Evolutionary conservation across 1,140 invertebrate genomes (phyloP).

Genomic region (Atta texana): DNA sequence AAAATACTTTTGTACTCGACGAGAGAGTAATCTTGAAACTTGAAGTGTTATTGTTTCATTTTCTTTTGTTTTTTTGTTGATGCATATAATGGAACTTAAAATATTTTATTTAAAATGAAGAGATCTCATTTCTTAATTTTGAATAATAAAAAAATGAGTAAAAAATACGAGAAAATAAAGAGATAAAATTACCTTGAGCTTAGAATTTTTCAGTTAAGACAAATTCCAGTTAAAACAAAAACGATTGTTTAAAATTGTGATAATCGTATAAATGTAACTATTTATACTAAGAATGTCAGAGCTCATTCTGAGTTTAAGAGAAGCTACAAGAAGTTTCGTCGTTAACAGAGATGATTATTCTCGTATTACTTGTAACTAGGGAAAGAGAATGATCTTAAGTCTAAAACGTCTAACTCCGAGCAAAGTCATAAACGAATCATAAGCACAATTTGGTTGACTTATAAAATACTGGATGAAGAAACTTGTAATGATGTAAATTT

Average conservation of each 20-base stretch:
- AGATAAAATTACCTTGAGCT: not conserved
- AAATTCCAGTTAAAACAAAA: not conserved
- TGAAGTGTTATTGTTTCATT: not conserved
- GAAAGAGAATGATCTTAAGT: conserved; percentile 8
- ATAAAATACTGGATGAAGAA: conserved; percentile 24
- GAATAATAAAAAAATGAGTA: not conserved
- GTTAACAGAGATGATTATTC: conserved; percentile 71
- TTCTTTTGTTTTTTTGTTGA: not conserved
- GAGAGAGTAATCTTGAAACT: not conserved
- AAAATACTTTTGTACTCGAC: not conserved
- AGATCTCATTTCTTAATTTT: not conserved
- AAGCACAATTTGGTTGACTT: conserved; percentile 40
- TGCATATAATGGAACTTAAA: not conserved
- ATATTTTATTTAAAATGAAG: not conserved
- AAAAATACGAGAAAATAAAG: not conserved
- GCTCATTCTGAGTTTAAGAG: conserved; percentile 47
- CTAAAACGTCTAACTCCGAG: conserved; percentile 21
- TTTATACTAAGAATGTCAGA: conserved; percentile 30
- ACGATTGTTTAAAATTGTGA: not conserved
- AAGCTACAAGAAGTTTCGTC: conserved; percentile 68
- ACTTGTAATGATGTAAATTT: conserved; percentile 21
- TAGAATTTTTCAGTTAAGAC: not conserved
- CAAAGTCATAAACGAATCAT: conserved; percentile 42
- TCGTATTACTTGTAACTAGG: conserved; percentile 59
- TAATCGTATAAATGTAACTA: conserved; percentile 15